Evolutionary conservation across 2,797 vertebrate species (phyloP).

Genomic region (Anguilla anguilla): DNA sequence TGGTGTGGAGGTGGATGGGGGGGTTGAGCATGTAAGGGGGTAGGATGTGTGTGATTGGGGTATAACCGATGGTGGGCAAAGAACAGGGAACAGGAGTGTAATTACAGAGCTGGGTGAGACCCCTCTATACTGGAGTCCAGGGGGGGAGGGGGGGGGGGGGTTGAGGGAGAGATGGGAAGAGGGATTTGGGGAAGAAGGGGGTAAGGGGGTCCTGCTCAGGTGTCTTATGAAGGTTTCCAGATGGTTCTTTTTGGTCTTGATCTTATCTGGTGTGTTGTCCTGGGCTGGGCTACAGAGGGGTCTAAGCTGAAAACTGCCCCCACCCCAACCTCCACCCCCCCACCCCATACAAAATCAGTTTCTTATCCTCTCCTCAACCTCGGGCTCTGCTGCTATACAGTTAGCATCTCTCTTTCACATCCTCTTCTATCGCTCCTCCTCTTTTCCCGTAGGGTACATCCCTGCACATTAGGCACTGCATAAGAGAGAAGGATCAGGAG

Average conservation of each 20-base stretch:
- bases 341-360: background rate
- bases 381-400: too few relatives aligned
- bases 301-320: background rate
- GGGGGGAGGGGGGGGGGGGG: conserved; percentile 19
- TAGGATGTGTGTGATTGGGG: conserved; percentile 51
- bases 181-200: conserved; percentile 26
- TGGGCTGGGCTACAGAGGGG: conserved; percentile 43
- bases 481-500: background rate
- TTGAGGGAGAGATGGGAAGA: background rate
- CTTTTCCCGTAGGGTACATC: background rate
- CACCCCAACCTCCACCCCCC: conserved; percentile 31
- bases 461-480: background rate
- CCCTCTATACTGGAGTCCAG: conserved; percentile 64
- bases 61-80: conserved; percentile 66
- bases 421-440: background rate
- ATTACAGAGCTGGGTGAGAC: conserved; percentile 63
- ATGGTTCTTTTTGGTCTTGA: conserved; percentile 63
- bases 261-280: conserved; percentile 66
- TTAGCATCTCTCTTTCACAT: background rate
- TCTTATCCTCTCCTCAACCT: background rate
- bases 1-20: background rate
- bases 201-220: conserved; percentile 48
- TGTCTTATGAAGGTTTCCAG: conserved; percentile 64
- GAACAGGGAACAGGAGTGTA: conserved; percentile 62
- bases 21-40: conserved; percentile 45